Evolutionary conservation across 2,113 vertebrate genomes (phyloP).

Genomic region (Coryphaenoides rupestris): DNA sequence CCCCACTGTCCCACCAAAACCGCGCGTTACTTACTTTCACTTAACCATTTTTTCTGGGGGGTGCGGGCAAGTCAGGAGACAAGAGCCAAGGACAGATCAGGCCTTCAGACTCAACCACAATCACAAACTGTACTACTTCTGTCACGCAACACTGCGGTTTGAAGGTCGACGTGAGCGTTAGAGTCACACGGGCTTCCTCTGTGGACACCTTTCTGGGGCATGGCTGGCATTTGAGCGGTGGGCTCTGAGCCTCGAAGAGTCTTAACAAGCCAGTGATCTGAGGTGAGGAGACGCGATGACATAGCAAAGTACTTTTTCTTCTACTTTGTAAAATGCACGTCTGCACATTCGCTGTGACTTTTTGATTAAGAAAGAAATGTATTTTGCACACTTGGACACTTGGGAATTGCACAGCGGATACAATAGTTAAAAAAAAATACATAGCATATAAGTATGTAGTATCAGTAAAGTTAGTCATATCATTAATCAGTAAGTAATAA

Average conservation of each 20-base stretch:
- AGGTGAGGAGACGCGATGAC: constrained; percentile 35
- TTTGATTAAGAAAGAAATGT: too few species aligned
- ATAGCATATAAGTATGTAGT: neutral
- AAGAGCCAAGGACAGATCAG: too few species aligned
- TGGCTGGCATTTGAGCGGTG: neutral
- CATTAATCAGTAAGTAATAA: neutral
- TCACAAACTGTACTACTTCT: too few species aligned
- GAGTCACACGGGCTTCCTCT: neutral
- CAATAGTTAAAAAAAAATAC: too few species aligned
- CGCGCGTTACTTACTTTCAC: neutral
- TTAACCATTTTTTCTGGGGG: constrained; percentile 7
- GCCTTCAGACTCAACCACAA: too few species aligned
- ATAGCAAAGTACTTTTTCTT: neutral
- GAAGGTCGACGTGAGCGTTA: too few species aligned
- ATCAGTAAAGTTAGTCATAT: too few species aligned
- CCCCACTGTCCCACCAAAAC: constrained; percentile 12
- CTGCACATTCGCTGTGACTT: neutral
- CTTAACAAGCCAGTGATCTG: constrained; percentile 10
- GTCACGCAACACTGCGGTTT: too few species aligned
- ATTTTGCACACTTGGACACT: too few species aligned
- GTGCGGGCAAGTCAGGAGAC: too few species aligned
- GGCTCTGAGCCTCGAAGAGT: neutral
- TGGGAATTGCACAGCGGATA: too few species aligned
- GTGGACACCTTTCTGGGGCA: neutral
- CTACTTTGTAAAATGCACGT: neutral